Percentiles rank a stretch among this genome's conserved stretches.
Conservation (phyloP, 1,140 invertebrate genomes). For the Druon quercuslanigerum region DNA sequence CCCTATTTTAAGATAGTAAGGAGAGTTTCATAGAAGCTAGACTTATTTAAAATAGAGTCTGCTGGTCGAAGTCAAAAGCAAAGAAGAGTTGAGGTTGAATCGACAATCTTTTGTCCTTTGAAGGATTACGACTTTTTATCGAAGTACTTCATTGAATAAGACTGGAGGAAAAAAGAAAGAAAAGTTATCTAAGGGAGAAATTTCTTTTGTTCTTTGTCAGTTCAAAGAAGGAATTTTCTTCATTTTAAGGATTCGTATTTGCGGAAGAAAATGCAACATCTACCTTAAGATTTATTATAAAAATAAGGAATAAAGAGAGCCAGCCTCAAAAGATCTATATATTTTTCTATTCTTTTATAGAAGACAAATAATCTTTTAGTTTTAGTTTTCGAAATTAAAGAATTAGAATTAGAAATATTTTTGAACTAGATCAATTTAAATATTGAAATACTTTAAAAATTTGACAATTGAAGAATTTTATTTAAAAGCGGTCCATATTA, state of each 20-base stretch:
- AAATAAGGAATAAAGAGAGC: too few relatives aligned
- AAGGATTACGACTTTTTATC: slow-evolving; percentile 28
- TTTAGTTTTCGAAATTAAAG: too few relatives aligned
- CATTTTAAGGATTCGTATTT: slow-evolving; percentile 1
- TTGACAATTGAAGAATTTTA: too few relatives aligned
- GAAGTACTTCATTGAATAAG: background rate
- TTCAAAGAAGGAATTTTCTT: background rate
- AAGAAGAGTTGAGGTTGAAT: background rate
- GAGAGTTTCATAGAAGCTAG: background rate
- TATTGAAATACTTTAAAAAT: too few relatives aligned
- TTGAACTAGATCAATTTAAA: too few relatives aligned
- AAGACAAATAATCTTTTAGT: too few relatives aligned
- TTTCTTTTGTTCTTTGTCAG: slow-evolving; percentile 13
- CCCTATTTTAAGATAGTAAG: background rate
- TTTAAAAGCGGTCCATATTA: too few relatives aligned
- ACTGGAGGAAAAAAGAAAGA: background rate
- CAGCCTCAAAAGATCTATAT: too few relatives aligned
- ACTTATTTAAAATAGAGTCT: background rate
- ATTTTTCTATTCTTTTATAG: too few relatives aligned
- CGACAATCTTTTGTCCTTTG: slow-evolving; percentile 20
- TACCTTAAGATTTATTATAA: background rate
- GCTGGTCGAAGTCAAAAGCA: slow-evolving; percentile 1
- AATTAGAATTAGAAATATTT: too few relatives aligned
- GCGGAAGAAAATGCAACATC: background rate
- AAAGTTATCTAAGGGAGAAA: background rate